Percentiles rank a stretch among this genome's conserved stretches.
Evolutionary conservation across 2,113 vertebrate genomes (phyloP).

Genomic region (Pantherophis guttatus): DNA sequence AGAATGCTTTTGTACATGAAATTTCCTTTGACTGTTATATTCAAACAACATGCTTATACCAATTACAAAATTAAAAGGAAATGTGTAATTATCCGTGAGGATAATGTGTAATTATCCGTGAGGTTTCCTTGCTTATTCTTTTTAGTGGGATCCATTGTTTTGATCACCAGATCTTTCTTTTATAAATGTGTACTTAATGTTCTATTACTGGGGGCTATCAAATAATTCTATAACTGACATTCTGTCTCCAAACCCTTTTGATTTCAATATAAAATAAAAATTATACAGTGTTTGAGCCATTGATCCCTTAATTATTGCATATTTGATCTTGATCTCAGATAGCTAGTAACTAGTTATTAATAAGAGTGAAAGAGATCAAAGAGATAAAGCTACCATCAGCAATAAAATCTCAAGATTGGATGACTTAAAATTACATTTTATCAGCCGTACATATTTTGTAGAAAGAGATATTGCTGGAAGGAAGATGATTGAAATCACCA

Average conservation of each 20-base stretch:
- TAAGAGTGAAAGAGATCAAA: neutral
- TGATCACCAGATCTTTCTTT: neutral
- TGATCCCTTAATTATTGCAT: neutral
- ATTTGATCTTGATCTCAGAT: neutral
- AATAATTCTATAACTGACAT: neutral
- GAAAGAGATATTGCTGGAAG: neutral
- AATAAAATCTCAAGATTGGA: neutral
- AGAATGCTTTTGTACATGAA: neutral
- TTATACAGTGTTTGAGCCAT: neutral
- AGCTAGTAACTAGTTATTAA: neutral
- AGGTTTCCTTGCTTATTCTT: neutral
- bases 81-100: too few species aligned
- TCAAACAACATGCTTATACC: neutral
- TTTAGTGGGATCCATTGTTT: neutral
- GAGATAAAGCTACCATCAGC: neutral
- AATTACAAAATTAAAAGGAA: neutral
- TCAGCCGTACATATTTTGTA: neutral
- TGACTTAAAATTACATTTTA: neutral
- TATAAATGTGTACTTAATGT: neutral
- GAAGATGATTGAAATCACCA: neutral
- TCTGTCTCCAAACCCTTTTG: neutral
- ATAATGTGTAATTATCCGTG: neutral
- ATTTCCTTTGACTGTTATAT: neutral
- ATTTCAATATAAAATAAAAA: neutral
- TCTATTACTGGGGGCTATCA: neutral